These are phyloP conservation scores for Plestiodon gilberti DNA, from an alignment of 2,113 vertebrate species.

Conservation along the genomic window DNA sequence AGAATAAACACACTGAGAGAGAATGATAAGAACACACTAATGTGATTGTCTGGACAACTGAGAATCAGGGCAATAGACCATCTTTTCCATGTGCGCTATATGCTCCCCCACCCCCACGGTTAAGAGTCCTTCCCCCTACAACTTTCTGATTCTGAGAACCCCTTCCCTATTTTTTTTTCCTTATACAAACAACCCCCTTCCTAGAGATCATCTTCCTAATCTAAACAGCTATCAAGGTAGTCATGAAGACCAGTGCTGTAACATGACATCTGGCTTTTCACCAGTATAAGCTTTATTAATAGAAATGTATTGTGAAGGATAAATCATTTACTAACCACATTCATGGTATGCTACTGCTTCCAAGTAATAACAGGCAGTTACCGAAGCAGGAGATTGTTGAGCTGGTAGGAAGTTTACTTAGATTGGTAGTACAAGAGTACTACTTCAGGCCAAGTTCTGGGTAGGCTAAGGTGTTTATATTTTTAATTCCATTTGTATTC, in stretches of 20 bases:
- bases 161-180: too few relatives aligned
- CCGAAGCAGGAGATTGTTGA: neutral
- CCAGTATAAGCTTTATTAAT: neutral
- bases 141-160: neutral
- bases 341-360: neutral
- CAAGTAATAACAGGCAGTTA: too few relatives aligned
- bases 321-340: neutral
- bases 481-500: too few relatives aligned
- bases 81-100: too few relatives aligned
- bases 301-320: too few relatives aligned
- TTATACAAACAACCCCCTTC: neutral
- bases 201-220: neutral
- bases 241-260: neutral
- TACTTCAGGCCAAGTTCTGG: too few relatives aligned
- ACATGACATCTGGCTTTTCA: neutral
- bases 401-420: too few relatives aligned
- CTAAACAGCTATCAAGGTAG: neutral
- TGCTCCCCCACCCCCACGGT: too few relatives aligned
- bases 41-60: neutral
- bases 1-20: neutral
- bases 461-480: too few relatives aligned
- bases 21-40: neutral
- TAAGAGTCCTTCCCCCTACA: neutral
- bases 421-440: too few relatives aligned
- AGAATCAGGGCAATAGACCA: neutral